A percentile compares a stretch with the other conserved stretches of the same genome.
phyloP scores from a whole-genome alignment of 2,113 vertebrate species.

The Rutilus rutilus region DNA sequence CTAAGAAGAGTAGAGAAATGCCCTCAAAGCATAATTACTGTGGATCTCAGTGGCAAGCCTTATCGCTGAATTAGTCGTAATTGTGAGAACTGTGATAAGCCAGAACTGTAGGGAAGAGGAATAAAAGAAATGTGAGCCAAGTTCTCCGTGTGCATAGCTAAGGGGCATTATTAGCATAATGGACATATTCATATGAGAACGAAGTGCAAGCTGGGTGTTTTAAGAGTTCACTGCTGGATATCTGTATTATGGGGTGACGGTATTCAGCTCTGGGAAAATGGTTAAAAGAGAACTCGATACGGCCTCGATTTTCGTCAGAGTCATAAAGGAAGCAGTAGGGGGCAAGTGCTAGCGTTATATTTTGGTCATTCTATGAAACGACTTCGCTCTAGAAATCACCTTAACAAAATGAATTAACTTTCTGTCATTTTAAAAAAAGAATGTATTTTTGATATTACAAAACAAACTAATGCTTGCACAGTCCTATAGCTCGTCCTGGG shows the following conservation, averaged over 20 bases:
- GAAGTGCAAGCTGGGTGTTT: conserved; percentile 43
- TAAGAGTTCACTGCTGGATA: conserved; percentile 42
- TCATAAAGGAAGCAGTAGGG: background rate
- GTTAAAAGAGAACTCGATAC: background rate
- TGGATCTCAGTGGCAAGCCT: conserved; percentile 68
- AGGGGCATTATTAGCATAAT: conserved; percentile 66
- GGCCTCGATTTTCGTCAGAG: background rate
- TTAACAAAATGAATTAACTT: background rate
- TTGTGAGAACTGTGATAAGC: conserved; percentile 76
- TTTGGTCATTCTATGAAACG: background rate
- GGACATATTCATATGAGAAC: conserved; percentile 62
- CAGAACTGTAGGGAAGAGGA: conserved; percentile 35
- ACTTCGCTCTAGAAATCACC: background rate
- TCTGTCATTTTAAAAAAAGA: background rate
- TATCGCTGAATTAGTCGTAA: conserved; percentile 71
- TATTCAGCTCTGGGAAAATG: conserved; percentile 6
- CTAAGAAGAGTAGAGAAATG: conserved; percentile 61
- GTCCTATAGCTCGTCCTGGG: too few species aligned
- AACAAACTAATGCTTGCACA: too few species aligned
- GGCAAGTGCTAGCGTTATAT: background rate
- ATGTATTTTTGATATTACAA: background rate
- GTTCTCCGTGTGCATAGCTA: conserved; percentile 28
- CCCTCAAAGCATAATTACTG: conserved; percentile 74
- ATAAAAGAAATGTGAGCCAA: conserved; percentile 31
- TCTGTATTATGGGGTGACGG: conserved; percentile 39